phyloP scores from a whole-genome alignment of 1,140 invertebrate species.

The Pseudomyrmex sp. region DNA sequence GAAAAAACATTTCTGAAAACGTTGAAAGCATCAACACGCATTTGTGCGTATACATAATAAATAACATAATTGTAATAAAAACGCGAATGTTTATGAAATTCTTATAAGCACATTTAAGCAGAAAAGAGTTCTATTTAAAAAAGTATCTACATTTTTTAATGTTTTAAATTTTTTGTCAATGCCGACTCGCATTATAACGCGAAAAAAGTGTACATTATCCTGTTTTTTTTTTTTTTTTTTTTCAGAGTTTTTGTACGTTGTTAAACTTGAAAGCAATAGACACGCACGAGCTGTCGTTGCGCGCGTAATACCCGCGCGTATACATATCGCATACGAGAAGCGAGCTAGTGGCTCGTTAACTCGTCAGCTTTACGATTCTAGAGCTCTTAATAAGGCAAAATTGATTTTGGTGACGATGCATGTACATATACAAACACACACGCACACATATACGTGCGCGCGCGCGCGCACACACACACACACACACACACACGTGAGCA shows the following conservation, averaged over 20 bases:
- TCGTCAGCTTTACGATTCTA: constrained; percentile 61
- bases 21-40: too few relatives aligned
- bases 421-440: constrained; percentile 31
- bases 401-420: constrained; percentile 69
- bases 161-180: too few relatives aligned
- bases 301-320: not conserved
- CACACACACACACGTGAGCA: not conserved
- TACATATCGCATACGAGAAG: constrained; percentile 28
- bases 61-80: not conserved
- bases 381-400: constrained; percentile 69
- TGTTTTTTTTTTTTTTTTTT: not conserved
- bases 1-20: too few relatives aligned
- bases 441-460: too few relatives aligned
- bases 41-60: too few relatives aligned
- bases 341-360: constrained; percentile 51
- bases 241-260: not conserved
- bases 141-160: too few relatives aligned
- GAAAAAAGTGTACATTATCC: not conserved
- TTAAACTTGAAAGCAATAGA: not conserved
- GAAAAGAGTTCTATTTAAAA: constrained; percentile 6
- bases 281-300: not conserved
- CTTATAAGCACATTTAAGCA: not conserved
- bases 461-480: not conserved
- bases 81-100: not conserved
- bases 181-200: not conserved